Percentiles rank a stretch among this genome's conserved stretches.
These are phyloP conservation scores for Zenarchopterus dispar DNA, from an alignment of 2,797 vertebrate genomes.

Conservation along the genomic window DNA sequence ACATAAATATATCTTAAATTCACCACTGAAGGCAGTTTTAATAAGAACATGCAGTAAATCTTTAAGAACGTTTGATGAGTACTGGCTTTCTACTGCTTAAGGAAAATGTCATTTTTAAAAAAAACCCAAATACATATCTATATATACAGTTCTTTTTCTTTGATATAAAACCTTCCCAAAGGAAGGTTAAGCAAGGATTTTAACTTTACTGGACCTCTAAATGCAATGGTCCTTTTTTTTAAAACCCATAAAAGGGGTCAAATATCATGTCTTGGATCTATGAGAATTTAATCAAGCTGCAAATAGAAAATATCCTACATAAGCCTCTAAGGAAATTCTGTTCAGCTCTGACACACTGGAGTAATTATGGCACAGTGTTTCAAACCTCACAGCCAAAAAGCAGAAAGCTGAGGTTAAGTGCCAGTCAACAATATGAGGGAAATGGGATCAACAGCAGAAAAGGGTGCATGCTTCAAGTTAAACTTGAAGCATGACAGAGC, in stretches of 20 bases:
- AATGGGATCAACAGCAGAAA: too few relatives aligned
- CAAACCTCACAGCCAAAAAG: too few relatives aligned
- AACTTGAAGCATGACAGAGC: neutral
- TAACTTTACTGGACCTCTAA: conserved; percentile 6
- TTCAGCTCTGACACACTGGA: too few relatives aligned
- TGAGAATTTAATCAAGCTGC: neutral
- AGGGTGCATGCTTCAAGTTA: too few relatives aligned
- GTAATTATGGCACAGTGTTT: too few relatives aligned
- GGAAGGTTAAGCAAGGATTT: conserved; percentile 1
- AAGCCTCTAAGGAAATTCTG: too few relatives aligned
- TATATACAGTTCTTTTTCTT: conserved; percentile 3
- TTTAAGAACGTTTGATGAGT: conserved; percentile 53
- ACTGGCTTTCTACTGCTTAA: conserved; percentile 5
- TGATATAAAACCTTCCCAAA: neutral
- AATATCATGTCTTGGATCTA: neutral
- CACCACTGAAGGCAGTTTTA: conserved; percentile 34
- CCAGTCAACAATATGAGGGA: too few relatives aligned
- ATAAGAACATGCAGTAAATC: conserved; percentile 47
- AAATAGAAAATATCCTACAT: too few relatives aligned
- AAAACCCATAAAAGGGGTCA: neutral
- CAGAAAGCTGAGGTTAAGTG: too few relatives aligned
- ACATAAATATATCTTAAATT: conserved; percentile 56
- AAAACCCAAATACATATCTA: conserved; percentile 14
- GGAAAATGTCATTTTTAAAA: conserved; percentile 26
- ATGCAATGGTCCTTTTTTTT: neutral